A percentile compares a stretch with the other conserved stretches of the same genome.
phyloP scores from a whole-genome alignment of 2,888 invertebrate species.

The Drosophila kanekoi region DNA sequence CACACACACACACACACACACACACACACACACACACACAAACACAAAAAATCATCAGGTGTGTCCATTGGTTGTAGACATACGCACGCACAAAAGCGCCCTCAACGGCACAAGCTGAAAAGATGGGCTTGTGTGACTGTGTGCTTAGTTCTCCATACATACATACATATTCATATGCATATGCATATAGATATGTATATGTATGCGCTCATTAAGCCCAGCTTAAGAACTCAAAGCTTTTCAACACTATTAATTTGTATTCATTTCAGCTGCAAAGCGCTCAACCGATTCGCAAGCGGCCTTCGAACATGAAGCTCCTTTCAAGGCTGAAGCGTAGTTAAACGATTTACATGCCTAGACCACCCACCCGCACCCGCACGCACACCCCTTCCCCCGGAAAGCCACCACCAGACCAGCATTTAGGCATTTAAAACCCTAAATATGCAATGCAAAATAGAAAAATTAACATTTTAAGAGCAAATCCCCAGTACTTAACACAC shows the following conservation, averaged over 20 bases:
- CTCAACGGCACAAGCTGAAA: conserved; percentile 1
- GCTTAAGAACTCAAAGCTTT: conserved; percentile 8
- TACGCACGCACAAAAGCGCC: background rate
- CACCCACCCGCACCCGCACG: background rate
- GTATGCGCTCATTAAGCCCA: conserved; percentile 4
- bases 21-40: conserved; percentile 7
- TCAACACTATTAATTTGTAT: conserved; percentile 20
- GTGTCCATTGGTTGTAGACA: conserved; percentile 54
- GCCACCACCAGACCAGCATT: background rate
- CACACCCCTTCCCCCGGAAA: conserved; percentile 1
- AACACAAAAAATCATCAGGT: conserved; percentile 68
- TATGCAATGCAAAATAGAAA: conserved; percentile 11
- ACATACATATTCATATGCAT: background rate
- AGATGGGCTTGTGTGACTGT: conserved; percentile 3
- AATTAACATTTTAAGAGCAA: conserved; percentile 16
- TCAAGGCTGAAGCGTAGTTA: conserved; percentile 29
- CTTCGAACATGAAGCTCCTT: conserved; percentile 19
- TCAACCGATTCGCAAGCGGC: conserved; percentile 16
- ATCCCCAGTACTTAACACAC: background rate
- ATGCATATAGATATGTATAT: background rate
- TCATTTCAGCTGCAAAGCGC: conserved; percentile 6
- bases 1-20: conserved; percentile 14
- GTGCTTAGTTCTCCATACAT: background rate
- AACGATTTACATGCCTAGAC: conserved; percentile 25
- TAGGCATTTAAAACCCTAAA: background rate